These are phyloP conservation scores for Clavelina lepadiformis DNA, from an alignment of 23 tunicate genomes.

Conservation along the genomic window DNA sequence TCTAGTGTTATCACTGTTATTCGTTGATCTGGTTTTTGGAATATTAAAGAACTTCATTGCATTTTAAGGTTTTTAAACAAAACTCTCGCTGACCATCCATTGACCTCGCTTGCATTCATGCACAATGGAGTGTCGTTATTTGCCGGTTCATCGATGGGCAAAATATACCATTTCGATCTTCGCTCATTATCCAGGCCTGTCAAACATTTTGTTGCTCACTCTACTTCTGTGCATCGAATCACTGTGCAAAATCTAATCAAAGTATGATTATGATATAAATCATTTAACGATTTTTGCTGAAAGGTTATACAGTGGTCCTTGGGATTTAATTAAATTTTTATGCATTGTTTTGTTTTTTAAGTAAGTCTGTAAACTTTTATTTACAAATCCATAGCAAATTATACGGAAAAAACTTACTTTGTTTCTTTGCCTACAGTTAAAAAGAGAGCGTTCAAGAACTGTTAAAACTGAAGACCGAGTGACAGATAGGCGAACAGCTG, in stretches of 20 bases:
- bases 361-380: too few species aligned
- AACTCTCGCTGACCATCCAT: conserved; percentile 46
- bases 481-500: too few species aligned
- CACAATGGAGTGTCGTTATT: conserved; percentile 57
- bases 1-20: not conserved
- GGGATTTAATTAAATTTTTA: too few species aligned
- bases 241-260: conserved; percentile 33
- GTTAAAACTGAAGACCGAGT: too few species aligned
- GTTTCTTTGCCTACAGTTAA: too few species aligned
- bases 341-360: too few species aligned
- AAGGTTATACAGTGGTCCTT: too few species aligned
- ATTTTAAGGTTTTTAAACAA: conserved; percentile 44
- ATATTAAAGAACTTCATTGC: not conserved
- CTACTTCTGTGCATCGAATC: conserved; percentile 55
- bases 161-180: conserved; percentile 59
- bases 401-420: too few species aligned
- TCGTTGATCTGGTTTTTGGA: not conserved
- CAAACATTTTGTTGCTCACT: conserved; percentile 38
- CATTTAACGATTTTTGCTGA: too few species aligned
- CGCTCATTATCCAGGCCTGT: conserved; percentile 35
- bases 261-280: too few species aligned
- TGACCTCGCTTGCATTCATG: conserved; percentile 55
- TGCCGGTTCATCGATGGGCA: conserved; percentile 78
- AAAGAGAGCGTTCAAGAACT: too few species aligned
- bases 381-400: too few species aligned